A percentile compares a stretch with the other conserved stretches of the same genome.
Conservation (phyloP, 2,888 invertebrate genomes). For the Drosophila leonis region DNA sequence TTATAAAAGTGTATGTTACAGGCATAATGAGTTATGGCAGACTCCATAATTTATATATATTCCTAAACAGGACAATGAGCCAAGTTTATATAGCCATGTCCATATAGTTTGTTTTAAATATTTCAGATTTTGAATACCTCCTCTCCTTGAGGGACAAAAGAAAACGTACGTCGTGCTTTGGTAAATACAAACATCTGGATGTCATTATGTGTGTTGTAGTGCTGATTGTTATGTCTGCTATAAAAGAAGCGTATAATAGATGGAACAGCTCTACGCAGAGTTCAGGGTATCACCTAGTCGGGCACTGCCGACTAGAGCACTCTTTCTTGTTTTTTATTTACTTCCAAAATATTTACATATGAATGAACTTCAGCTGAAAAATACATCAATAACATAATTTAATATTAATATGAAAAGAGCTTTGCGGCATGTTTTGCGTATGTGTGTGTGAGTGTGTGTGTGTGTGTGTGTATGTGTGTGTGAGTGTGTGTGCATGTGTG, state of each 20-base stretch:
- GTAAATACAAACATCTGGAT: too few relatives aligned
- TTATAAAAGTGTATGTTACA: not conserved
- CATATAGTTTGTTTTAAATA: too few relatives aligned
- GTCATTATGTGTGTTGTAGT: too few relatives aligned
- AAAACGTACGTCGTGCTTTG: too few relatives aligned
- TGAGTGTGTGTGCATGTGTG: too few relatives aligned
- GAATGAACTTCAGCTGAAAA: constrained; percentile 21
- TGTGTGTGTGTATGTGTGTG: not conserved
- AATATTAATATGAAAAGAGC: constrained; percentile 20
- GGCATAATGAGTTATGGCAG: not conserved
- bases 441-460: not conserved
- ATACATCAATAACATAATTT: constrained; percentile 27
- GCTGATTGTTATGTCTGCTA: too few relatives aligned
- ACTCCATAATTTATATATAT: not conserved
- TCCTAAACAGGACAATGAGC: not conserved
- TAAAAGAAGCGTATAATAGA: too few relatives aligned
- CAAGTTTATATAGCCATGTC: not conserved
- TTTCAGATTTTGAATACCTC: too few relatives aligned
- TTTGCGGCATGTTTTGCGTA: constrained; percentile 1
- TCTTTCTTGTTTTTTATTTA: not conserved
- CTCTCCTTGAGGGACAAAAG: too few relatives aligned
- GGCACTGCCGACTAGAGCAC: not conserved
- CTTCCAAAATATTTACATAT: constrained; percentile 24
- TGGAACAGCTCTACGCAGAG: too few relatives aligned
- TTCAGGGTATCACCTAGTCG: not conserved